A percentile compares a stretch with the other conserved stretches of the same genome.
Evolutionary conservation across 2,113 vertebrate genomes (phyloP).

Genomic region (Calyptommatus sinebrachiatus): DNA sequence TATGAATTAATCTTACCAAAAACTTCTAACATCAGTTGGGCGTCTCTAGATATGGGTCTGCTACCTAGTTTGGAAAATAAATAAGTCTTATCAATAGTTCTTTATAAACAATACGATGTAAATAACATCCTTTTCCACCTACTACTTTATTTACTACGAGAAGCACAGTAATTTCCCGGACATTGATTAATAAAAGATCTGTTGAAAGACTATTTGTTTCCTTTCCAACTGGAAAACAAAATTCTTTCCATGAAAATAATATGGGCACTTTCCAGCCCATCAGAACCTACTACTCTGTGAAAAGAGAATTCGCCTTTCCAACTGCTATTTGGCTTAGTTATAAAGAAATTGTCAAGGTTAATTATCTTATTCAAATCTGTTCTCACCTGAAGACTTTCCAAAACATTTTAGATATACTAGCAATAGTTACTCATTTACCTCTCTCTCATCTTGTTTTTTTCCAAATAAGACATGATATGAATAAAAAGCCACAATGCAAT

Average conservation of each 20-base stretch:
- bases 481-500: conserved; percentile 11
- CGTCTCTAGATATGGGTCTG: not conserved
- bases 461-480: conserved; percentile 40
- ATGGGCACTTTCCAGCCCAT: conserved; percentile 49
- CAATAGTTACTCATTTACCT: conserved; percentile 35
- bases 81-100: not conserved
- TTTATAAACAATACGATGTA: conserved; percentile 16
- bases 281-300: conserved; percentile 56
- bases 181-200: conserved; percentile 43
- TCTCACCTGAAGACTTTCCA: conserved; percentile 63
- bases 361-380: conserved; percentile 61
- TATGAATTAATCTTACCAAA: not conserved
- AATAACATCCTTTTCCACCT: not conserved
- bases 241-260: conserved; percentile 44
- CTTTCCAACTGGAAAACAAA: conserved; percentile 36
- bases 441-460: conserved; percentile 14
- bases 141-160: conserved; percentile 21
- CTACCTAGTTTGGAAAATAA: no score
- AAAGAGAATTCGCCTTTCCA: conserved; percentile 63
- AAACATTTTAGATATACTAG: conserved; percentile 58
- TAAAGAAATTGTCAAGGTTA: conserved; percentile 67
- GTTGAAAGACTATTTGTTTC: conserved; percentile 30
- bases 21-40: conserved; percentile 4
- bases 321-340: conserved; percentile 48
- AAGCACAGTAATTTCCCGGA: conserved; percentile 32